Percentiles rank a stretch among this genome's conserved stretches.
These are phyloP conservation scores for Threskiornis aethiopicus DNA, from an alignment of 2,797 vertebrate species.

Conservation along the genomic window DNA sequence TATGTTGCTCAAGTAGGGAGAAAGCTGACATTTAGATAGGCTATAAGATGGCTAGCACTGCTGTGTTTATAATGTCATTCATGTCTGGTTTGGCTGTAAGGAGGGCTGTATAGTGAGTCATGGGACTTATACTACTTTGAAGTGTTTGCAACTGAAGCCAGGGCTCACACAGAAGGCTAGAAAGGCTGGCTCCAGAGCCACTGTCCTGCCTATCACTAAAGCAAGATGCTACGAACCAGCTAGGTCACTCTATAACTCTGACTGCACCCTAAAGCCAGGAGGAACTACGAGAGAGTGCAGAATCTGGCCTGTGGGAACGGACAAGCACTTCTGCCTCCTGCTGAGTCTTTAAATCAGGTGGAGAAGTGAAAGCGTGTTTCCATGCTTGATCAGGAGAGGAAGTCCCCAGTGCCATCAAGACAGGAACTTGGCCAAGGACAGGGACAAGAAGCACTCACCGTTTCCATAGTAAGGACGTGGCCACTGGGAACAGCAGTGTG, in stretches of 20 bases:
- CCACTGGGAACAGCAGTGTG: not conserved
- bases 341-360: not conserved
- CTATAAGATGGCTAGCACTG: not conserved
- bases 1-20: not conserved
- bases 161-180: not conserved
- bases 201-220: not conserved
- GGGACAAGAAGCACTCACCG: too few relatives aligned
- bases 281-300: not conserved
- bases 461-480: not conserved
- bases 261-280: not conserved
- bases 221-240: rapidly evolving
- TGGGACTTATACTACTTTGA: not conserved
- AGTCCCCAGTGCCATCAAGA: not conserved
- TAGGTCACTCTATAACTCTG: not conserved
- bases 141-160: not conserved
- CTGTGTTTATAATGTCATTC: not conserved
- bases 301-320: not conserved
- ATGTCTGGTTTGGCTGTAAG: not conserved
- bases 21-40: not conserved
- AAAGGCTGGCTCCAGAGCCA: not conserved
- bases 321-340: not conserved
- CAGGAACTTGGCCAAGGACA: not conserved
- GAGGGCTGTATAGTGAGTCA: rapidly evolving
- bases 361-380: not conserved
- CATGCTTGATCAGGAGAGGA: not conserved